Conservation (phyloP, 2,797 vertebrate genomes). For the Botia almorhae region DNA sequence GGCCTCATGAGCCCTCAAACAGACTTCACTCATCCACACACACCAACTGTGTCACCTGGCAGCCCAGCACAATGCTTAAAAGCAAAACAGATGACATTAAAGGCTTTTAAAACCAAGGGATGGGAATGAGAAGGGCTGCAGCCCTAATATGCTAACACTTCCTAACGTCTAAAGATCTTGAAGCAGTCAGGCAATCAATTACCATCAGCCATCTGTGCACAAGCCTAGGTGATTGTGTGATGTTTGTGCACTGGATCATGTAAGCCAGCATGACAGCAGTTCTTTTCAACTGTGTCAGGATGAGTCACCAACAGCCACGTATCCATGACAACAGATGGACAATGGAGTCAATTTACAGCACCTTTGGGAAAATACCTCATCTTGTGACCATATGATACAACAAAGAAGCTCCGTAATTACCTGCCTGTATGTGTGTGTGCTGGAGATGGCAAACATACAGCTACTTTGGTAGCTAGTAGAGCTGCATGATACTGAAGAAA, state of each 20-base stretch:
- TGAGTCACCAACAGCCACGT: constrained; percentile 9
- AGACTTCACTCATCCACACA: constrained; percentile 35
- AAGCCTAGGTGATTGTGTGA: constrained; percentile 9
- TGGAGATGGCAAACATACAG: not conserved
- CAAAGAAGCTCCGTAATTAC: not conserved
- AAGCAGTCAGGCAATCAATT: constrained; percentile 5
- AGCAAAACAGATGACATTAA: constrained; percentile 14
- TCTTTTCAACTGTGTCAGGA: constrained; percentile 33
- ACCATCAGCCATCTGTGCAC: constrained; percentile 23
- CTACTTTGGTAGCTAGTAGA: no score
- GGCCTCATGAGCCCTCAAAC: constrained; percentile 16
- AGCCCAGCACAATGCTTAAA: constrained; percentile 1
- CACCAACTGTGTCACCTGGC: constrained; percentile 27
- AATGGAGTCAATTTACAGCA: constrained; percentile 36
- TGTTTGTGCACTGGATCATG: constrained; percentile 14
- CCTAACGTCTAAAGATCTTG: constrained; percentile 11
- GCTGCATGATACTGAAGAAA: no score
- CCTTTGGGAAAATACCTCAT: constrained; percentile 26
- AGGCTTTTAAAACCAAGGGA: not conserved
- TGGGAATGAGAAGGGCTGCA: constrained; percentile 12
- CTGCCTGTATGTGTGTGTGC: not conserved
- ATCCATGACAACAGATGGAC: constrained; percentile 21
- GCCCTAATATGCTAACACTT: constrained; percentile 22
- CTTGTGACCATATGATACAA: constrained; percentile 4
- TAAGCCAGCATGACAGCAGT: constrained; percentile 15